Evolutionary conservation across 2,797 vertebrate genomes (phyloP), one percentile per base, ranked within the genome.

Genomic region (Sphenopsis melanotis): DNA sequence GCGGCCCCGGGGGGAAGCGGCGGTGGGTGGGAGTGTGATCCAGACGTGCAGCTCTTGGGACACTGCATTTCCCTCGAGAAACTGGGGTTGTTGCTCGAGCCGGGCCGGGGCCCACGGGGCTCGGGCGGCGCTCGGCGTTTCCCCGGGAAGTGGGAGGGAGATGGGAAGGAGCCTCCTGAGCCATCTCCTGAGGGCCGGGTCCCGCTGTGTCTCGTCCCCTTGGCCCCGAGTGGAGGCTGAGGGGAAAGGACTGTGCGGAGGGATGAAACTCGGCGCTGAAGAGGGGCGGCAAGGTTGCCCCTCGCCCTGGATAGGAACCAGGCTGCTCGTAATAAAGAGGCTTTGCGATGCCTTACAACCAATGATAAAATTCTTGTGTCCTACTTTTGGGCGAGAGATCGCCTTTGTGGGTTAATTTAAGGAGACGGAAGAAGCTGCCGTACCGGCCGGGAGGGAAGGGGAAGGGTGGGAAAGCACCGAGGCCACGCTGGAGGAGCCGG

Each of bases 341-440:
- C 68, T 89, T 92, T 63, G 59, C 7, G 17, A 52, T 52, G n/a
- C 41, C 44, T 87, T 64, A 66, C 26, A 41, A 71, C 11, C 44
- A 63, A 36, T 6, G 20, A 49, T 39, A 66, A 82, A 84, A 76
- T 15, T 50, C 29, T 75, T 27, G 32, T 64, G 53, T 20, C 79
- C 53, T 77, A 11, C 34, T 87, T 95, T 37, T 64, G 49, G 69
- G 49, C 1, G 17, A 83, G 20, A 92, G 52, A 42, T 46, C 12
- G 22, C 44, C 34, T 84, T 68, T 71, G 68, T 53, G 82, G 60
- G 50, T 80, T 96, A 85, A 85, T 92, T 80, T 61, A 82, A 91
- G 75, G 41, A 46, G 71, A 46, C 11, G 37, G 36, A 84, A 44
- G 30, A 63, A 26, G 36, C 27, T 55, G 66, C n/a, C 2, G 42